These are phyloP conservation scores for Macrostomum lignano DNA, from an alignment of 1,140 invertebrate species.

Conservation along the genomic window DNA sequence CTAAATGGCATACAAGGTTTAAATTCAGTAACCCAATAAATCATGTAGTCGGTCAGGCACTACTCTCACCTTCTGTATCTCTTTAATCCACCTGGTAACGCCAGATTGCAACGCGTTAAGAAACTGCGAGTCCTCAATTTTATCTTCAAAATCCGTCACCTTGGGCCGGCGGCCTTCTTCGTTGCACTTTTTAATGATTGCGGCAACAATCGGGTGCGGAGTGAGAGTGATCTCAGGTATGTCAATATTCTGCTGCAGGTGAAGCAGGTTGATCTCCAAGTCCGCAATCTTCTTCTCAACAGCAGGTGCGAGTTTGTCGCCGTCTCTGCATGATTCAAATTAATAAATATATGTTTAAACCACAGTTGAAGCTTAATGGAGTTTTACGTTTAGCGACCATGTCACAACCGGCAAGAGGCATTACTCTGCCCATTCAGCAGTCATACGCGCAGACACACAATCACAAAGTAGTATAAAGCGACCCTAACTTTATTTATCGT, in stretches of 20 bases:
- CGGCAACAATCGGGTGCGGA: slow-evolving; percentile 55
- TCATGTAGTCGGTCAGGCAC: neutral
- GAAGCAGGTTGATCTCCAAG: slow-evolving; percentile 86
- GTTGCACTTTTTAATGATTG: slow-evolving; percentile 58
- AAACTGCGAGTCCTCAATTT: slow-evolving; percentile 66
- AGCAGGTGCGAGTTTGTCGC: slow-evolving; percentile 89
- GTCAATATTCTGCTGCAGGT: slow-evolving; percentile 95
- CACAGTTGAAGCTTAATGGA: no score
- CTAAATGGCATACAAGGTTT: no score
- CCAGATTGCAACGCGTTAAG: slow-evolving; percentile 81
- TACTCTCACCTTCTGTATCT: slow-evolving; percentile 66
- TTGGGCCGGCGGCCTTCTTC: slow-evolving; percentile 72
- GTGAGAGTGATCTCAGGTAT: slow-evolving; percentile 85
- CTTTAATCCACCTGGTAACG: slow-evolving; percentile 92
- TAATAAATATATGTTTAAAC: no score
- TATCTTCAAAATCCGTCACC: slow-evolving; percentile 53
- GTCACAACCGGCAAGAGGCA: no score
- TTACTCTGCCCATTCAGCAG: no score
- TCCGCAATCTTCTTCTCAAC: slow-evolving; percentile 99
- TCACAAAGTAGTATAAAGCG: no score
- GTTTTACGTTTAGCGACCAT: no score
- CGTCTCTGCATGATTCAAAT: no score
- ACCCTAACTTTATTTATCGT: no score
- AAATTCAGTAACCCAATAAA: slow-evolving; percentile 6
- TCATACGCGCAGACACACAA: no score